Base-by-base conservation (phyloP, 2,888 invertebrate species). In the Drosophila monieri region DNA sequence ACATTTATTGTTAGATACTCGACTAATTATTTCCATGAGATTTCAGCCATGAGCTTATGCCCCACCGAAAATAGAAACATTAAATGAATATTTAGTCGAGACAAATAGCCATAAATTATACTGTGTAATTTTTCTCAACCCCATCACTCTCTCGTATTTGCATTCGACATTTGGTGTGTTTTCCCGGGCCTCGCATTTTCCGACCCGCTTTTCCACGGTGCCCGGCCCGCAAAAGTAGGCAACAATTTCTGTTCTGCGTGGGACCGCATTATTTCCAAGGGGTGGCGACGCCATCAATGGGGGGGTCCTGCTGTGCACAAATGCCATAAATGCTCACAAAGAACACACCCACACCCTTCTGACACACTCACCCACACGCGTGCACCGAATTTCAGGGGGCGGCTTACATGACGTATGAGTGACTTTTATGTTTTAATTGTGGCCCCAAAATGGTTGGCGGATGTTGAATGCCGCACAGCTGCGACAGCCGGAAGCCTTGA, bases 391-490 rank as follows among this genome's bases (percentile, higher is more conserved):
- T 27, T 46, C 41, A 48, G 52, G 14, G 41, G 56, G 47, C 43
- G 46, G 56, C 65, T 55, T 43, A 25, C 57, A 56, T 78, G 81
- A 73, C 81, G 81, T 88, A 88, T 83, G 88, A 83, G 86, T 83
- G 88, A 83, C 83, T 85, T 88, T 88, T 88, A 81, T 81, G 85
- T 81, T 85, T 88, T 81, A 88, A 81, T 81, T 88, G 88, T 70
- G 68, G 64, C 52, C 67, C 52, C 64, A 62, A 72, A 61, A 61
- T 61, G 62, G 60, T 30, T 69, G 78, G 70, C 73, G 81, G 78
- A 73, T 81, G 76, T 69, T 62, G 78, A 65, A 64, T 60, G 64
- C 72, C 54, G 68, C 73, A 49, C 75, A 80, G 85, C 80, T 78
- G 81, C 58, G 55, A 58, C 70, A 64, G 64, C 60, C 55, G 39